Evolutionary conservation across 2,888 invertebrate species (phyloP).

Genomic region (Poecilus cupreus): DNA sequence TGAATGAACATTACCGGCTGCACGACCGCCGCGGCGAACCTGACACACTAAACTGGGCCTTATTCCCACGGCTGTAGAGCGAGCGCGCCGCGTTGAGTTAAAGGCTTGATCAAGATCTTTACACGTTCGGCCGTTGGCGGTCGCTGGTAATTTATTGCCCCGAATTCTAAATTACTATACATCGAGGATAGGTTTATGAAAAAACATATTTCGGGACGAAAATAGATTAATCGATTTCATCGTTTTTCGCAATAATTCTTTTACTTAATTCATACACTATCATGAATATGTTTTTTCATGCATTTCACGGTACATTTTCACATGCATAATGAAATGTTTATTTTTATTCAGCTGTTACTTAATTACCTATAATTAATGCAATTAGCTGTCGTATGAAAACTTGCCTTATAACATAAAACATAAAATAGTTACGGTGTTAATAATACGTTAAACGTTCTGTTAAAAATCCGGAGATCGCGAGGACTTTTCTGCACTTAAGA

Average conservation of each 20-base stretch:
- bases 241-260: neutral
- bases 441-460: neutral
- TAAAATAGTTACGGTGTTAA: neutral
- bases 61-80: constrained; percentile 27
- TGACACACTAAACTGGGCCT: constrained; percentile 9
- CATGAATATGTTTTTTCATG: too few relatives aligned
- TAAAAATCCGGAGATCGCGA: neutral
- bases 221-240: constrained; percentile 44
- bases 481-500: neutral
- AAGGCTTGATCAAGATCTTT: constrained; percentile 54
- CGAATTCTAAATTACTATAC: constrained; percentile 54
- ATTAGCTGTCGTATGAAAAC: constrained; percentile 1
- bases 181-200: constrained; percentile 44
- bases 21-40: neutral
- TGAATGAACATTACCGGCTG: constrained; percentile 43
- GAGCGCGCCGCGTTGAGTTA: neutral
- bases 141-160: constrained; percentile 39
- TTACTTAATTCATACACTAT: neutral
- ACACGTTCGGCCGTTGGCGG: constrained; percentile 49
- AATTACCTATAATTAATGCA: constrained; percentile 25
- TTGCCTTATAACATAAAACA: neutral
- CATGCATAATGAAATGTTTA: constrained; percentile 41
- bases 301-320: constrained; percentile 53
- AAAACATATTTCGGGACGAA: constrained; percentile 34
- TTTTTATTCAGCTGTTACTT: constrained; percentile 6